These are phyloP conservation scores for Uropsilus gracilis DNA, from an alignment of 2,113 vertebrate genomes.

Conservation along the genomic window DNA sequence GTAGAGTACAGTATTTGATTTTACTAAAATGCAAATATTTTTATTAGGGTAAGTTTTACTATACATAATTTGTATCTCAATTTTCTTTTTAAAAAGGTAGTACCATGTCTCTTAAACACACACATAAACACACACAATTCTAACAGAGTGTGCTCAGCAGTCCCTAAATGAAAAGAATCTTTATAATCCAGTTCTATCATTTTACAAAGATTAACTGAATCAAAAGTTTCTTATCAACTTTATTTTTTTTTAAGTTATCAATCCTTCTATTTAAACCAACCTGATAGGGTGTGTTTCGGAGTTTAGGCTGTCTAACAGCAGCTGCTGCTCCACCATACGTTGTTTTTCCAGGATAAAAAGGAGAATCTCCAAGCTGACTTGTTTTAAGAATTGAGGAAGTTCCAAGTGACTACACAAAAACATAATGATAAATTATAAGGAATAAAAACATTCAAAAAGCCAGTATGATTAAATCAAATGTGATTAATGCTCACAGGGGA, in stretches of 20 bases:
- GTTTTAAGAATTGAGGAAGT: constrained; percentile 93
- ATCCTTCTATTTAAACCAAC: constrained; percentile 76
- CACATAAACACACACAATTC: not conserved
- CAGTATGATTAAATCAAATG: constrained; percentile 51
- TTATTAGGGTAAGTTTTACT: not conserved
- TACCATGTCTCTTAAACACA: not conserved
- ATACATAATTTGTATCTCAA: not conserved
- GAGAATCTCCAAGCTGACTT: constrained; percentile 95
- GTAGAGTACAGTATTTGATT: not conserved
- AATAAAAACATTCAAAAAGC: constrained; percentile 36
- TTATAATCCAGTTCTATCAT: not conserved
- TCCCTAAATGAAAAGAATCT: not conserved
- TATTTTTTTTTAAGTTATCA: not conserved
- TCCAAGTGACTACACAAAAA: constrained; percentile 88
- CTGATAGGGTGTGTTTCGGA: constrained; percentile 91
- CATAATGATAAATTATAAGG: constrained; percentile 58
- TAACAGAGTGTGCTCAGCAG: not conserved
- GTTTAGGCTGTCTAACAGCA: constrained; percentile 86
- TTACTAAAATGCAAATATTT: constrained; percentile 38
- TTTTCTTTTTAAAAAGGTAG: not conserved
- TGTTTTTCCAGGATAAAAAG: constrained; percentile 98
- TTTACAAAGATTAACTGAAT: not conserved
- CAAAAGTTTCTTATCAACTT: not conserved
- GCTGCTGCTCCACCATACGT: constrained; percentile 95
- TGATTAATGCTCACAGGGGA: constrained; percentile 90